Conservation (phyloP, 64 coral and sea anemone genomes). For the Montipora foliosa region DNA sequence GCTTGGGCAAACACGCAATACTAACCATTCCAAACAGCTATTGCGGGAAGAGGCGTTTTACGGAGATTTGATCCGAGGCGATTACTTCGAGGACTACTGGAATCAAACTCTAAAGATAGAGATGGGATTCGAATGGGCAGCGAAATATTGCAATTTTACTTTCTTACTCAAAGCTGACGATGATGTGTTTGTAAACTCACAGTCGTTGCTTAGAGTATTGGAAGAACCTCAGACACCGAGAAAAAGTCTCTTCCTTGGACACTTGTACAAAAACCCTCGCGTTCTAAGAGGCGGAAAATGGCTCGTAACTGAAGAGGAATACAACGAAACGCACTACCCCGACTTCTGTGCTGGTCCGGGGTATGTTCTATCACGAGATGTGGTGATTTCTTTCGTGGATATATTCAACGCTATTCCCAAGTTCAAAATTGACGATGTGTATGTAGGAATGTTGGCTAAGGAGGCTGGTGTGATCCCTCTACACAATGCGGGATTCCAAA, state of each 20-base stretch:
- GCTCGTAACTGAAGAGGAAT: slow-evolving; percentile 6
- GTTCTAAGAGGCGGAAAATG: slow-evolving; percentile 25
- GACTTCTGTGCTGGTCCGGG: slow-evolving; percentile 73
- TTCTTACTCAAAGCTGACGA: slow-evolving; percentile 83
- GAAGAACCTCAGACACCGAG: slow-evolving; percentile 8
- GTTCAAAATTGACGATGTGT: slow-evolving; percentile 79
- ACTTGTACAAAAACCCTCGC: slow-evolving; percentile 59
- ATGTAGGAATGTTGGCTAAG: slow-evolving; percentile 60
- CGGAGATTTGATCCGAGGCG: slow-evolving; percentile 68
- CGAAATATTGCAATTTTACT: slow-evolving; percentile 61
- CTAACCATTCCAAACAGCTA: slow-evolving; percentile 31
- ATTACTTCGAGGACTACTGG: slow-evolving; percentile 53
- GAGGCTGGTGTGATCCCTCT: slow-evolving; percentile 8
- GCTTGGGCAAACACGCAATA: slow-evolving; percentile 37
- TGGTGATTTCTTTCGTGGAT: slow-evolving; percentile 23
- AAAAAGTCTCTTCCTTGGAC: slow-evolving; percentile 52
- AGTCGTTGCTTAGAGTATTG: slow-evolving; percentile 28
- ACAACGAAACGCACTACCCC: slow-evolving; percentile 54
- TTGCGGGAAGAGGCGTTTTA: slow-evolving; percentile 35
- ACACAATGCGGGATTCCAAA: slow-evolving; percentile 26
- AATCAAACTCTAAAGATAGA: slow-evolving; percentile 69
- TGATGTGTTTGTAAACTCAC: slow-evolving; percentile 67
- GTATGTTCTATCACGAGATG: slow-evolving; percentile 59
- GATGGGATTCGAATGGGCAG: slow-evolving; percentile 77
- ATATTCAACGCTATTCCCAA: slow-evolving; percentile 32